Evolutionary conservation across 2,888 invertebrate species (phyloP).

Genomic region (Eucriotettix oculatus): DNA sequence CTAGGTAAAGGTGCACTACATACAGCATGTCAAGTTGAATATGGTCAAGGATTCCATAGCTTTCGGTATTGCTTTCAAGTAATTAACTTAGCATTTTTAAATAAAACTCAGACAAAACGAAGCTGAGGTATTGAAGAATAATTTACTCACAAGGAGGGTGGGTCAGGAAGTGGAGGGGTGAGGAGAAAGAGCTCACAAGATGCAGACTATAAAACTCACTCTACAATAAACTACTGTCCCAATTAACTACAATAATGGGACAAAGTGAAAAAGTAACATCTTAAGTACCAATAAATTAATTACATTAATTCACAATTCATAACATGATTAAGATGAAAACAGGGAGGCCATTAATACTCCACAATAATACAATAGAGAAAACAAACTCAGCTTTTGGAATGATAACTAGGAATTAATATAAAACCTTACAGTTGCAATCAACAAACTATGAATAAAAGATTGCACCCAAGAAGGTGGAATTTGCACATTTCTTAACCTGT

Average conservation of each 20-base stretch:
- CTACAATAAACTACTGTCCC: not conserved
- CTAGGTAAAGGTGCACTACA: constrained; percentile 5
- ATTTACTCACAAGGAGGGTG: constrained; percentile 1
- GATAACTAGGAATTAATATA: constrained; percentile 9
- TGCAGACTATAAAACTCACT: constrained; percentile 1
- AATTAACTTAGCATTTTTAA: constrained; percentile 4
- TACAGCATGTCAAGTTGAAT: constrained; percentile 3
- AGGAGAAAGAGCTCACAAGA: not conserved
- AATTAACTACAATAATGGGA: constrained; percentile 1
- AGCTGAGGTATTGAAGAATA: constrained; percentile 4
- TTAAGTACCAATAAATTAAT: constrained; percentile 11
- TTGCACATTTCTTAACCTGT: not conserved
- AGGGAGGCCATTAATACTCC: constrained; percentile 4
- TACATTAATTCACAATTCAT: constrained; percentile 2
- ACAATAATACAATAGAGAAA: constrained; percentile 9
- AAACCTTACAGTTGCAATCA: not conserved
- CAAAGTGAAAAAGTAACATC: not conserved
- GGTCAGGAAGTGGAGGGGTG: not conserved
- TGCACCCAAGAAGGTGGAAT: not conserved
- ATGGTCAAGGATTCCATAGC: not conserved
- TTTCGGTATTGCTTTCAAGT: constrained; percentile 10
- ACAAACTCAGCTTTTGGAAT: constrained; percentile 7
- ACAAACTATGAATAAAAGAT: not conserved
- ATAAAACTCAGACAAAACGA: constrained; percentile 5
- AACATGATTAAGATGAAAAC: constrained; percentile 2